A percentile compares a stretch with the other conserved stretches of the same genome.
Conservation (phyloP, 2,113 vertebrate species). For the Ptychochromis oligacanthus region DNA sequence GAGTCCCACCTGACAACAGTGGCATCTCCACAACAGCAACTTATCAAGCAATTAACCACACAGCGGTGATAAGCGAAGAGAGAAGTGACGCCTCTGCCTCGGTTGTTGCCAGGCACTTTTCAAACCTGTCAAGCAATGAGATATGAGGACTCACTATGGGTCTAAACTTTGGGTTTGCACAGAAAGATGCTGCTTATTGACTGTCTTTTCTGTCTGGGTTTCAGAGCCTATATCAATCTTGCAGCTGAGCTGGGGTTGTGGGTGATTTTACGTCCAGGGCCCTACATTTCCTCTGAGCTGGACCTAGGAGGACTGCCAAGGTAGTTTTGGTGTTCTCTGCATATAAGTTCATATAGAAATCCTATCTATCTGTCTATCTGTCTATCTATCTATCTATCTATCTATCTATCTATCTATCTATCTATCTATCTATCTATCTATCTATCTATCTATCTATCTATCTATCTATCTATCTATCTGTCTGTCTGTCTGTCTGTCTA, state of each 20-base stretch:
- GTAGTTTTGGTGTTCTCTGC: conserved; percentile 63
- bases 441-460: too few species aligned
- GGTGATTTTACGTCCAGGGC: conserved; percentile 93
- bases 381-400: too few species aligned
- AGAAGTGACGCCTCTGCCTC: not conserved
- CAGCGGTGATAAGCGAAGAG: conserved; percentile 13
- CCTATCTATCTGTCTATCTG: too few species aligned
- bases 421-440: too few species aligned
- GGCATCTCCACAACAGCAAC: conserved; percentile 61
- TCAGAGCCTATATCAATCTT: conserved; percentile 86
- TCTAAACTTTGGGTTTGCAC: not conserved
- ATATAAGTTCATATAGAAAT: not conserved
- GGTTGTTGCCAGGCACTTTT: conserved; percentile 24
- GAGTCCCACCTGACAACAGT: conserved; percentile 63
- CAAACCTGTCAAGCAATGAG: not conserved
- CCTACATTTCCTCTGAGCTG: conserved; percentile 90
- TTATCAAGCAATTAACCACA: conserved; percentile 43
- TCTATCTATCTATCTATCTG: too few species aligned
- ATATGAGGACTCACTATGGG: not conserved
- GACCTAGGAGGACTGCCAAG: conserved; percentile 93
- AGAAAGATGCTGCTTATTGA: not conserved
- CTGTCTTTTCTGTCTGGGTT: conserved; percentile 28
- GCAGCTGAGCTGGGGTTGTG: conserved; percentile 88
- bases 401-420: too few species aligned
- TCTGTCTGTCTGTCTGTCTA: too few species aligned